Evolutionary conservation across 2,888 invertebrate species (phyloP).

Genomic region (Agonopterix arenella): DNA sequence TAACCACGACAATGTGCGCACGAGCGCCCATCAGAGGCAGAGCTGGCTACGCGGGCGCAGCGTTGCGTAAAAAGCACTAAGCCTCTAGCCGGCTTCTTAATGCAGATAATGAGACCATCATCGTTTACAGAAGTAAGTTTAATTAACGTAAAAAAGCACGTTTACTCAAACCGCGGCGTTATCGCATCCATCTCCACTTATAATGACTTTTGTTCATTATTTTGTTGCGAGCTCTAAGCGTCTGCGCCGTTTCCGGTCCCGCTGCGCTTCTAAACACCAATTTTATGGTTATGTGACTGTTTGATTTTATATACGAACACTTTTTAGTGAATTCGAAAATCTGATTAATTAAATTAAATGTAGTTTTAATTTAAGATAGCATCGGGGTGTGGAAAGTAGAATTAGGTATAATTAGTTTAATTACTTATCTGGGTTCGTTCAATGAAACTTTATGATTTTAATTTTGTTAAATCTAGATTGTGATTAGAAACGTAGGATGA

Average conservation of each 20-base stretch:
- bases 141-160: constrained; percentile 75
- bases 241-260: constrained; percentile 58
- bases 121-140: constrained; percentile 72
- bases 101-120: constrained; percentile 62
- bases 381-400: constrained; percentile 23
- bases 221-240: constrained; percentile 56
- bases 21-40: constrained; percentile 6
- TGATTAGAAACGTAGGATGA: too few species aligned
- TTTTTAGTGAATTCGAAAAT: constrained; percentile 34
- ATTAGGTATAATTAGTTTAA: constrained; percentile 30
- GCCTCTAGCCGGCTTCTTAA: constrained; percentile 41
- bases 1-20: constrained; percentile 23
- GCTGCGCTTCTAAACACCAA: constrained; percentile 51
- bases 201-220: constrained; percentile 74
- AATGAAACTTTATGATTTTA: too few species aligned
- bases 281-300: constrained; percentile 58
- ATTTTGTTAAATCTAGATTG: too few species aligned
- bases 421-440: constrained; percentile 13
- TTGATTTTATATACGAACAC: constrained; percentile 40
- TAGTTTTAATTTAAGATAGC: constrained; percentile 23
- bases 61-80: constrained; percentile 51
- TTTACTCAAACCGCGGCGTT: constrained; percentile 66
- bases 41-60: constrained; percentile 25
- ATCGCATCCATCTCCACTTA: constrained; percentile 65
- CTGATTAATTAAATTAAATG: constrained; percentile 46